Percentiles rank a stretch among this genome's conserved stretches.
These are phyloP conservation scores for Drosophila picticornis DNA, from an alignment of 2,888 invertebrate genomes.

Conservation along the genomic window DNA sequence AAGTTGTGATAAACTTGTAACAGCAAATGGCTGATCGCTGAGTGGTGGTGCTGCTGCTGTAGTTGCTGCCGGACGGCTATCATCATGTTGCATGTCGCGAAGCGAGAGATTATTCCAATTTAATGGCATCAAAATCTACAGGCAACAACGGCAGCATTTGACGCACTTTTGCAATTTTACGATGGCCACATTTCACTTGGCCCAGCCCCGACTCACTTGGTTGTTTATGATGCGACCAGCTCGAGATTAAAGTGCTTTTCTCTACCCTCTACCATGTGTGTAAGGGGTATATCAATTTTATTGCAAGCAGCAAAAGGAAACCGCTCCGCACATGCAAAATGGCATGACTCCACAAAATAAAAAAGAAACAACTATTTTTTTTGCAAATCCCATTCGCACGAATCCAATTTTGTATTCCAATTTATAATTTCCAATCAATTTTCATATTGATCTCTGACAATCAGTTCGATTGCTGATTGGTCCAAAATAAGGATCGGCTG, in stretches of 20 bases:
- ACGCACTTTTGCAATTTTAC: slow-evolving; percentile 62
- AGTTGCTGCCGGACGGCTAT: slow-evolving; percentile 22
- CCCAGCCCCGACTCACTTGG: slow-evolving; percentile 26
- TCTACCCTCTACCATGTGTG: slow-evolving; percentile 31
- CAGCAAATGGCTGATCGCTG: slow-evolving; percentile 50
- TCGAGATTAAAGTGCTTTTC: slow-evolving; percentile 55
- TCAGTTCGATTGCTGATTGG: background rate
- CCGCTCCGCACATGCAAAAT: background rate
- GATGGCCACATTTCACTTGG: slow-evolving; percentile 50
- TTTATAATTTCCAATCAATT: background rate
- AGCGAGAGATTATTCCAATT: slow-evolving; percentile 45
- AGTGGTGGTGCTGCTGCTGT: slow-evolving; percentile 29
- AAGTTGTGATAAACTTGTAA: slow-evolving; percentile 42
- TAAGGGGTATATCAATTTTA: slow-evolving; percentile 29
- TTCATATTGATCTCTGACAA: background rate
- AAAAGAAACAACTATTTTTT: background rate
- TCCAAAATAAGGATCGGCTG: background rate
- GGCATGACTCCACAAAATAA: background rate
- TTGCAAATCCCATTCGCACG: background rate
- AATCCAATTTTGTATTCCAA: background rate
- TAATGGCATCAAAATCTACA: slow-evolving; percentile 42
- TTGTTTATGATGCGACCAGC: slow-evolving; percentile 54
- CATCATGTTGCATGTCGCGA: slow-evolving; percentile 32
- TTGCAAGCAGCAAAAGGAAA: background rate
- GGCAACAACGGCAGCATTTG: slow-evolving; percentile 44